phyloP scores from a whole-genome alignment of 2,797 vertebrate genomes.

The Threskiornis aethiopicus region DNA sequence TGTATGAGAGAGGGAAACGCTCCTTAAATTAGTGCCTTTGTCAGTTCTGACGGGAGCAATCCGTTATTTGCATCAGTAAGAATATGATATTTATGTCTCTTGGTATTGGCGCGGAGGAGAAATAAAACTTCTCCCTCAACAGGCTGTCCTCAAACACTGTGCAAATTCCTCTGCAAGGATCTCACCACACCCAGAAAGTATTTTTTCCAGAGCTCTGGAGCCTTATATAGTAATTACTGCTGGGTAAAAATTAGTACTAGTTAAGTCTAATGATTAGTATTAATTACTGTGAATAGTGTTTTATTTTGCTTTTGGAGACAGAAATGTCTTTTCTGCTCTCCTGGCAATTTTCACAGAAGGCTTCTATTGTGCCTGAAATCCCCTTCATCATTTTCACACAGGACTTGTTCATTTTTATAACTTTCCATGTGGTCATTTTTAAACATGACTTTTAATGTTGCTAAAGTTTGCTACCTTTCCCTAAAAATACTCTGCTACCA shows the following conservation, averaged over 20 bases:
- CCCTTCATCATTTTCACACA: background rate
- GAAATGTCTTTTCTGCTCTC: background rate
- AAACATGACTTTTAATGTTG: background rate
- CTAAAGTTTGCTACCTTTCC: background rate
- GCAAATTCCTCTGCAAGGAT: background rate
- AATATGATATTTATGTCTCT: background rate
- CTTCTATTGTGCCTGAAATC: background rate
- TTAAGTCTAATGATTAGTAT: background rate
- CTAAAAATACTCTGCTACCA: background rate
- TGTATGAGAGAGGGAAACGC: background rate
- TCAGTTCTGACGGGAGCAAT: background rate
- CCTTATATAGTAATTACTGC: slow-evolving; percentile 1
- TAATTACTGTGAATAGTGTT: background rate
- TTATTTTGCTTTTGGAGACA: background rate
- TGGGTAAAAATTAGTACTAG: slow-evolving; percentile 7
- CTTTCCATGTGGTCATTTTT: slow-evolving; percentile 30
- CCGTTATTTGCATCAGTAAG: slow-evolving; percentile 11
- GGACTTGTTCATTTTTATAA: background rate
- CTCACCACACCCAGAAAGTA: background rate
- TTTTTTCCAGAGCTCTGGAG: background rate
- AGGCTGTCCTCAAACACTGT: background rate
- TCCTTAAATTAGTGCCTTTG: background rate
- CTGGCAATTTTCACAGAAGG: background rate
- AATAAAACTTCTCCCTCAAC: slow-evolving; percentile 35
- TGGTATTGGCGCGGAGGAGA: background rate